Evolutionary conservation across 2,113 vertebrate species (phyloP).

Genomic region (Notothenia rossii): DNA sequence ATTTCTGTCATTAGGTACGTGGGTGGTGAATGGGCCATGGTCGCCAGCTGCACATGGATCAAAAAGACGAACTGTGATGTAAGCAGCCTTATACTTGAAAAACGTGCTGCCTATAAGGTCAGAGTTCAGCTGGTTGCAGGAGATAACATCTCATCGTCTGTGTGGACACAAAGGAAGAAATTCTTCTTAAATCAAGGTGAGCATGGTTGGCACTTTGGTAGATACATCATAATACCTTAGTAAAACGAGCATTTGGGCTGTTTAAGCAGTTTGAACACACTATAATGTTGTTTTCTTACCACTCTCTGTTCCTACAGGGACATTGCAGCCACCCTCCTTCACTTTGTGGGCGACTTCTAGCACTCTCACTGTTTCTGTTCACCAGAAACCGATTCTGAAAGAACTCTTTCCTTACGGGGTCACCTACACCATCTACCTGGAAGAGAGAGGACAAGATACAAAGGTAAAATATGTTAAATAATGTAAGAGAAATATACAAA

Average conservation of each 20-base stretch:
- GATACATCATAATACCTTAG: not conserved
- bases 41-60: slow-evolving; percentile 59
- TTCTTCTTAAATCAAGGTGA: slow-evolving; percentile 64
- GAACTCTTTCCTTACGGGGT: slow-evolving; percentile 65
- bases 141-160: not conserved
- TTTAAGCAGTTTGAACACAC: not conserved
- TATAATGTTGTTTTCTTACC: not conserved
- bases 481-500: not conserved
- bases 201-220: slow-evolving; percentile 8
- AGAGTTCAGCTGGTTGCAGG: slow-evolving; percentile 63
- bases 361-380: slow-evolving; percentile 65
- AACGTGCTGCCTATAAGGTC: not conserved
- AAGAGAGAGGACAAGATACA: slow-evolving; percentile 50
- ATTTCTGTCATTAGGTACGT: slow-evolving; percentile 44
- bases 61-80: slow-evolving; percentile 53
- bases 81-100: slow-evolving; percentile 35
- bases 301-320: slow-evolving; percentile 56
- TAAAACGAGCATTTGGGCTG: not conserved
- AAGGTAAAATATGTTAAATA: not conserved
- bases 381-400: slow-evolving; percentile 66
- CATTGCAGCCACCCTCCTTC: slow-evolving; percentile 75
- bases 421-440: slow-evolving; percentile 70
- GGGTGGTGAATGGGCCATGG: not conserved
- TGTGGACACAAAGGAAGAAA: rapidly evolving
- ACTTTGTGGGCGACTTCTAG: slow-evolving; percentile 66